Percentiles rank a stretch among this genome's conserved stretches.
Conservation (phyloP, 2,888 invertebrate genomes). For the Cistogaster globosa region DNA sequence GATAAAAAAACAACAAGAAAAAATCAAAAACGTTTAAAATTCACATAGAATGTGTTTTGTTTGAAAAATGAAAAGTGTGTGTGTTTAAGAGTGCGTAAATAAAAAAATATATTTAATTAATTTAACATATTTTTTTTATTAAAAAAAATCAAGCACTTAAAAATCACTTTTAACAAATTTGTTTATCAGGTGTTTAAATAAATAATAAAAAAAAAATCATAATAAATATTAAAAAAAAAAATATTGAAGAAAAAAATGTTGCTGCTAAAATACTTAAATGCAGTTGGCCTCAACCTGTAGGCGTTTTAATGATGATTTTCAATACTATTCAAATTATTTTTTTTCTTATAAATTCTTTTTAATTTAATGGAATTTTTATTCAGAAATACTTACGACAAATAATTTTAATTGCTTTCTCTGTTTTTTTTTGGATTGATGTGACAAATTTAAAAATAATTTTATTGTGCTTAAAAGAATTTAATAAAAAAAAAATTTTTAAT, state of each 20-base stretch:
- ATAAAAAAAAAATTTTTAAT: slow-evolving; percentile 35
- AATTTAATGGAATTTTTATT: slow-evolving; percentile 28
- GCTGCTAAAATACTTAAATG: slow-evolving; percentile 53
- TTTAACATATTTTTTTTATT: slow-evolving; percentile 31
- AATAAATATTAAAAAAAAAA: slow-evolving; percentile 1
- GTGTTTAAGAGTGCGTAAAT: neutral
- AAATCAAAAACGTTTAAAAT: neutral
- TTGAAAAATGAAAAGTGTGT: slow-evolving; percentile 2
- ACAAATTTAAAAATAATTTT: slow-evolving; percentile 16
- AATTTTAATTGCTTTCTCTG: neutral
- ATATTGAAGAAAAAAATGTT: neutral
- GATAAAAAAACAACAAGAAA: neutral
- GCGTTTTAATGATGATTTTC: slow-evolving; percentile 66
- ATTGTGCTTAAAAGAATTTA: neutral
- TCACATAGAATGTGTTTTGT: slow-evolving; percentile 19
- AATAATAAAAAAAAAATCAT: slow-evolving; percentile 6
- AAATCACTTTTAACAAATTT: slow-evolving; percentile 43
- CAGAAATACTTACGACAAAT: neutral
- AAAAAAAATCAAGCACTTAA: slow-evolving; percentile 14
- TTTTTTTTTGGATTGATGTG: slow-evolving; percentile 9
- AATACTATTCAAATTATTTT: slow-evolving; percentile 39
- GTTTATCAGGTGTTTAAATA: slow-evolving; percentile 53
- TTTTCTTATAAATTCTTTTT: slow-evolving; percentile 1
- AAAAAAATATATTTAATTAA: slow-evolving; percentile 24
- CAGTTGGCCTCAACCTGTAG: slow-evolving; percentile 67